These are phyloP conservation scores for Xenopus laevis DNA, from an alignment of 2,113 vertebrate species.

Conservation along the genomic window DNA sequence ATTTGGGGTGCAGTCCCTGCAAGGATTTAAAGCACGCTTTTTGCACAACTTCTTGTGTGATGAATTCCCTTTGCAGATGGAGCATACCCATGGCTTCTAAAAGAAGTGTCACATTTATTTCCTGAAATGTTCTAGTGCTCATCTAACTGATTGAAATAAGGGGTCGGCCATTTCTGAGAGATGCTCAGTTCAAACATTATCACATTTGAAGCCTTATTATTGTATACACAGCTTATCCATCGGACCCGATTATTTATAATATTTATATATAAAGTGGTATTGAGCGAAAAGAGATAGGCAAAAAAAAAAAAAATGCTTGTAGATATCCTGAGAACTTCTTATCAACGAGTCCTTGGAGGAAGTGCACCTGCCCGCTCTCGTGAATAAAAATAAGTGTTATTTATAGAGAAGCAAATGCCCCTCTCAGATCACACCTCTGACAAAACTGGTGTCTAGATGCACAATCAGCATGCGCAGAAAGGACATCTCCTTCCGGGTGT, in stretches of 20 bases:
- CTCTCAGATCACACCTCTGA: slow-evolving; percentile 74
- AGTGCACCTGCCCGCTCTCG: slow-evolving; percentile 13
- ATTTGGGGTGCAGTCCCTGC: slow-evolving; percentile 17
- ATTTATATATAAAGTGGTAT: no score
- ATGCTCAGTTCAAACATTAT: no score
- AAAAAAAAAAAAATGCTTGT: slow-evolving; percentile 17
- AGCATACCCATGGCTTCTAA: no score
- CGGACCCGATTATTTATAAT: background rate
- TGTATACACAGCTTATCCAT: background rate
- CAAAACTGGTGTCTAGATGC: slow-evolving; percentile 80
- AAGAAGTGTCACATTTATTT: no score
- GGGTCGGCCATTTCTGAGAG: no score
- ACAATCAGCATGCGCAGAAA: slow-evolving; percentile 86
- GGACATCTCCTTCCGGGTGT: slow-evolving; percentile 88
- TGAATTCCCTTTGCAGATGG: no score
- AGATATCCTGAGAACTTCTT: slow-evolving; percentile 9
- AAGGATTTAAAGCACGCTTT: background rate
- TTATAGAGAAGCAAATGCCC: background rate
- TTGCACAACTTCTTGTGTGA: background rate
- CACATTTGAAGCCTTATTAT: no score
- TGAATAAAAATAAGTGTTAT: background rate
- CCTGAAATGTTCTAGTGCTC: no score
- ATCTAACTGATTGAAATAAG: no score
- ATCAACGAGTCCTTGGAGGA: slow-evolving; percentile 1
- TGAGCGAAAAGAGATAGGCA: no score